Percentiles rank a stretch among this genome's conserved stretches.
Evolutionary conservation across 2,888 invertebrate species (phyloP).

Genomic region (Oeneis ivallda): DNA sequence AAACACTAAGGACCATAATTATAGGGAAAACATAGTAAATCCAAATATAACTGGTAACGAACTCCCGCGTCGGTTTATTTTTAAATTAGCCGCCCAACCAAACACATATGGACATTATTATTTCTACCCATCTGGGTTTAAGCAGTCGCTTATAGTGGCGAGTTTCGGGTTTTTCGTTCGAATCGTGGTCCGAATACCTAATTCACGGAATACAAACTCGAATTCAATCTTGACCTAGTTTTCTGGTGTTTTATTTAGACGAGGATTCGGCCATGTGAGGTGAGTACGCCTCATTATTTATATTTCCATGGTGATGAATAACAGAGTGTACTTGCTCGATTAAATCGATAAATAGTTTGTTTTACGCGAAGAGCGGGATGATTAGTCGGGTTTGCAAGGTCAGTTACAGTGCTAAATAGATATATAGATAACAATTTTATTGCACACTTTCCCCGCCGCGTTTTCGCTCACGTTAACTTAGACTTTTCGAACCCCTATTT

Average conservation of each 20-base stretch:
- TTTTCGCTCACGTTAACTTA: too few species aligned
- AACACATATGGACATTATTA: constrained; percentile 68
- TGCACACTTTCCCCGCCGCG: too few species aligned
- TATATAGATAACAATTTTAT: too few species aligned
- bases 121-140: constrained; percentile 63
- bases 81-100: constrained; percentile 57
- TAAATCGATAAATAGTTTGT: constrained; percentile 47
- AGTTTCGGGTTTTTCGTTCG: constrained; percentile 3
- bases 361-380: constrained; percentile 47
- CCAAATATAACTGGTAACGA: constrained; percentile 62
- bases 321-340: constrained; percentile 45
- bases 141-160: constrained; percentile 47
- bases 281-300: constrained; percentile 46
- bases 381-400: constrained; percentile 54
- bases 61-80: constrained; percentile 76
- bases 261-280: constrained; percentile 58
- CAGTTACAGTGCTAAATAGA: constrained; percentile 43
- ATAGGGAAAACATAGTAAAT: constrained; percentile 26
- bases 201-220: constrained; percentile 43
- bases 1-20: constrained; percentile 13
- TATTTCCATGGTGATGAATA: constrained; percentile 64
- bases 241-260: constrained; percentile 43
- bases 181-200: constrained; percentile 39
- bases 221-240: constrained; percentile 66
- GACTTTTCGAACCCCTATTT: too few species aligned